Evolutionary conservation across 2,113 vertebrate genomes (phyloP).

Genomic region (Hucho hucho): DNA sequence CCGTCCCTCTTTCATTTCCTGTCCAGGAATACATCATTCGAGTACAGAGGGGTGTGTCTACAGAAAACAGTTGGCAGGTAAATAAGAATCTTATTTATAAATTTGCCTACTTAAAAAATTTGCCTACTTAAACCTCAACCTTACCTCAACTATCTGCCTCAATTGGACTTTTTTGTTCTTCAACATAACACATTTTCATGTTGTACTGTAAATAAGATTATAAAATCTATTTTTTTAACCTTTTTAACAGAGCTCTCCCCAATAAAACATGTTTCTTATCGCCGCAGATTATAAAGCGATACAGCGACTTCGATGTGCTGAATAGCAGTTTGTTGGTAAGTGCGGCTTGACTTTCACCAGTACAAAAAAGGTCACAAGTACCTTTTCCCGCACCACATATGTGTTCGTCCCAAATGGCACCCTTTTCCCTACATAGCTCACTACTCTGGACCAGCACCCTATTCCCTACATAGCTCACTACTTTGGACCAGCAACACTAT

Average conservation of each 20-base stretch:
- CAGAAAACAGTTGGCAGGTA: conserved; percentile 98
- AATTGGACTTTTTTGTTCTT: too few species aligned
- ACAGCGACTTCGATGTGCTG: conserved; percentile 96
- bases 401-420: not conserved
- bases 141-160: too few species aligned
- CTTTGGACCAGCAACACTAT: too few species aligned
- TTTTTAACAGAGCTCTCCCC: not conserved
- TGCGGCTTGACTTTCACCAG: conserved; percentile 9
- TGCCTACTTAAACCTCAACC: too few species aligned
- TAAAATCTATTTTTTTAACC: not conserved
- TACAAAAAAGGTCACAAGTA: too few species aligned
- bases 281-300: conserved; percentile 93
- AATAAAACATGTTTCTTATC: conserved; percentile 51
- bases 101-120: too few species aligned
- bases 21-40: conserved; percentile 94
- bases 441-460: too few species aligned
- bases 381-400: not conserved
- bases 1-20: not conserved
- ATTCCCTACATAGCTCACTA: too few species aligned
- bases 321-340: conserved; percentile 94
- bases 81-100: conserved; percentile 33
- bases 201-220: not conserved
- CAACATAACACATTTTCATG: too few species aligned
- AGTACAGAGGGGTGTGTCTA: conserved; percentile 92
- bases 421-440: too few species aligned